Percentiles rank a stretch among this genome's conserved stretches.
Conservation (phyloP, 2,888 invertebrate species). For the Amaurobius ferox region DNA sequence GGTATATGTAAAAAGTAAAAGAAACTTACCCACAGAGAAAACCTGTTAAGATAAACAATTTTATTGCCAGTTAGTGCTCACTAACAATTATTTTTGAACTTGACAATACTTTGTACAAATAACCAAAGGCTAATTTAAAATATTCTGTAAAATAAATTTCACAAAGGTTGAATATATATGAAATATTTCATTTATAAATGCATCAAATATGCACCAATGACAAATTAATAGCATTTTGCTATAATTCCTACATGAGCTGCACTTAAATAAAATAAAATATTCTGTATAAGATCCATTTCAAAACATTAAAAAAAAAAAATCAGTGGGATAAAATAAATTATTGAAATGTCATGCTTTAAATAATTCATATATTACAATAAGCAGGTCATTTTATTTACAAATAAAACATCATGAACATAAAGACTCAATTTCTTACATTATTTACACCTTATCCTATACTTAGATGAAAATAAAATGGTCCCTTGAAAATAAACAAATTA, state of each 20-base stretch:
- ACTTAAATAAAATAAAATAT: not conserved
- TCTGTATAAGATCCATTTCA: no score
- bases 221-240: not conserved
- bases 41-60: constrained; percentile 40
- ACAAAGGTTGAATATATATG: constrained; percentile 39
- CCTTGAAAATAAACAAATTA: constrained; percentile 13
- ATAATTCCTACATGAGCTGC: constrained; percentile 29
- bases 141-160: constrained; percentile 13
- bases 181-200: constrained; percentile 39
- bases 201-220: constrained; percentile 6
- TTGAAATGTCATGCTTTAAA: constrained; percentile 2
- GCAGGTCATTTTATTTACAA: constrained; percentile 47
- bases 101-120: constrained; percentile 42
- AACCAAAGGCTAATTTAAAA: constrained; percentile 41
- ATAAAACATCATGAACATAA: constrained; percentile 29
- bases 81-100: constrained; percentile 51
- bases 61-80: constrained; percentile 59
- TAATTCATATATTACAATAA: constrained; percentile 38
- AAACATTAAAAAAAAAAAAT: not conserved
- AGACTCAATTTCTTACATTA: constrained; percentile 35
- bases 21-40: not conserved
- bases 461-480: constrained; percentile 42
- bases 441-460: constrained; percentile 36
- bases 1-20: not conserved
- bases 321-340: not conserved